These are phyloP conservation scores for Eulemur rubriventer DNA, from an alignment of 2,797 vertebrate genomes.

Conservation along the genomic window DNA sequence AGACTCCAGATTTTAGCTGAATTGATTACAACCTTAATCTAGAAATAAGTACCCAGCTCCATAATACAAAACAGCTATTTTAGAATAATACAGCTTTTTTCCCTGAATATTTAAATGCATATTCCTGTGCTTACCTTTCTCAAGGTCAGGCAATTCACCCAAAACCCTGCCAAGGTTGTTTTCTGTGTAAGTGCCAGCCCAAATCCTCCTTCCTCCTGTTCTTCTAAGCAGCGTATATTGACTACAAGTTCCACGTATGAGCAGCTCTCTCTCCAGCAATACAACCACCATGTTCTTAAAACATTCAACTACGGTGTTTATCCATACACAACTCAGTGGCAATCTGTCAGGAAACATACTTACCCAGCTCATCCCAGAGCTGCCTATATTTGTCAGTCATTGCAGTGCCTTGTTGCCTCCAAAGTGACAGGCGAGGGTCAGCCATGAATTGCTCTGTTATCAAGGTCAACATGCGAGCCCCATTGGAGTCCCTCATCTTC, in stretches of 20 bases:
- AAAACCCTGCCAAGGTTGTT: background rate
- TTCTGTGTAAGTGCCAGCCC: constrained; percentile 17
- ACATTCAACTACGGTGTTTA: constrained; percentile 25
- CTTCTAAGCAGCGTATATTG: background rate
- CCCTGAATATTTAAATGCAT: background rate
- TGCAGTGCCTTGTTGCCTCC: constrained; percentile 98
- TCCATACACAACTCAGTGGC: constrained; percentile 44
- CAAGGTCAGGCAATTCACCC: background rate
- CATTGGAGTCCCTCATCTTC: constrained; percentile 98
- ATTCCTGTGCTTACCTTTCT: background rate
- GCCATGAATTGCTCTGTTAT: constrained; percentile 99
- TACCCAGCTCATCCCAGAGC: constrained; percentile 98
- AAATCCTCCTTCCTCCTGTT: constrained; percentile 8
- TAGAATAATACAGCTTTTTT: background rate
- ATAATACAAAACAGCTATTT: constrained; percentile 2
- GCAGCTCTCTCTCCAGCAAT: background rate
- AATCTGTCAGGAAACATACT: constrained; percentile 78
- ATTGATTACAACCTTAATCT: background rate
- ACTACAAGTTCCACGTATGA: background rate
- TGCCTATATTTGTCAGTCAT: constrained; percentile 99
- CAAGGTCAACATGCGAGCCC: constrained; percentile 96
- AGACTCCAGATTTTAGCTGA: constrained; percentile 12
- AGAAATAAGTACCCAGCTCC: background rate
- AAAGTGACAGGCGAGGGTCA: constrained; percentile 95
- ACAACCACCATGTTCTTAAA: background rate